Evolutionary conservation across 2,888 invertebrate genomes (phyloP).

Genomic region (Pseudococcus viburni): DNA sequence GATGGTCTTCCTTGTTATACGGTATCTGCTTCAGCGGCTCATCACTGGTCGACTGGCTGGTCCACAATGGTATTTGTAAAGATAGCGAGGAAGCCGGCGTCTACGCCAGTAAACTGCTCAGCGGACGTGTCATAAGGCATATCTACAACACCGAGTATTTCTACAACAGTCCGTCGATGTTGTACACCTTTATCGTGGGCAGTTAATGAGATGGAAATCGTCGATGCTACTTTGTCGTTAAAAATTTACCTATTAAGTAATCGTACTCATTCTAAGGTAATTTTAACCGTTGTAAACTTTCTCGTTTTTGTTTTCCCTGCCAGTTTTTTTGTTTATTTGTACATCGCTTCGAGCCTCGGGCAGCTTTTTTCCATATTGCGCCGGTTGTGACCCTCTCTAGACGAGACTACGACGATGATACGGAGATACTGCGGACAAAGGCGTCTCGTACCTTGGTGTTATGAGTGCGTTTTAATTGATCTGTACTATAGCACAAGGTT

Average conservation of each 20-base stretch:
- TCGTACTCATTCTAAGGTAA: neutral
- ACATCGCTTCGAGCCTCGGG: neutral
- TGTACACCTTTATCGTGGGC: constrained; percentile 79
- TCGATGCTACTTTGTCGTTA: neutral
- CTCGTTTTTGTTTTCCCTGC: neutral
- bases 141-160: constrained; percentile 89
- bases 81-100: constrained; percentile 85
- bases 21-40: constrained; percentile 86
- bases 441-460: constrained; percentile 51
- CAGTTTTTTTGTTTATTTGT: neutral
- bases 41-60: constrained; percentile 89
- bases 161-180: constrained; percentile 81
- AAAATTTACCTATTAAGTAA: neutral
- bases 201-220: neutral
- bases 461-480: constrained; percentile 5
- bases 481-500: constrained; percentile 44
- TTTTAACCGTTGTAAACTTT: neutral
- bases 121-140: constrained; percentile 88
- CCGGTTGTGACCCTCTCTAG: neutral
- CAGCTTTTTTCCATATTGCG: neutral
- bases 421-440: neutral
- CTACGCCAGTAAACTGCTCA: constrained; percentile 87
- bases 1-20: constrained; percentile 86
- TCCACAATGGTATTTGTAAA: constrained; percentile 83
- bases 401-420: neutral